Conservation (phyloP, 2,888 invertebrate genomes). For the Drosophila limbata region DNA sequence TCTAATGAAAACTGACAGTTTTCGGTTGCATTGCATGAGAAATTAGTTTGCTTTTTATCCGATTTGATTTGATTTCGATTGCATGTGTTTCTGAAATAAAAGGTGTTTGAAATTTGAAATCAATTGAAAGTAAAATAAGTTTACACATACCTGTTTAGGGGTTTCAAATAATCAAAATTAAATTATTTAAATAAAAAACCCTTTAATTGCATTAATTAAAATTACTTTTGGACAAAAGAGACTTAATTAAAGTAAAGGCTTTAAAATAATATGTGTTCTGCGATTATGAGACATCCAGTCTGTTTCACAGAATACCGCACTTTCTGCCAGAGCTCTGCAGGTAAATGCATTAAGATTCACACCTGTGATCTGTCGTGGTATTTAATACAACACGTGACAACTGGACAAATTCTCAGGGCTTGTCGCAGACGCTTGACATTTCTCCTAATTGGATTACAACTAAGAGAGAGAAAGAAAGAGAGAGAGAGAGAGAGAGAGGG, state of each 20-base stretch:
- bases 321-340: slow-evolving; percentile 17
- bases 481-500: slow-evolving; percentile 1
- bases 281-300: slow-evolving; percentile 2
- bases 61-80: slow-evolving; percentile 45
- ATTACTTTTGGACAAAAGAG: neutral
- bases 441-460: slow-evolving; percentile 75
- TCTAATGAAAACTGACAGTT: slow-evolving; percentile 80
- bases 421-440: slow-evolving; percentile 64
- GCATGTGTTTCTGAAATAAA: slow-evolving; percentile 16
- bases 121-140: neutral
- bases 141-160: too few relatives aligned
- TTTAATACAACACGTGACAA: slow-evolving; percentile 62
- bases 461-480: slow-evolving; percentile 2
- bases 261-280: neutral
- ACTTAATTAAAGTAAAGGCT: slow-evolving; percentile 1
- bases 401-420: slow-evolving; percentile 48
- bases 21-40: slow-evolving; percentile 58
- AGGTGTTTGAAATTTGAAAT: slow-evolving; percentile 7
- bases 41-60: slow-evolving; percentile 34
- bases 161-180: too few relatives aligned
- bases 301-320: slow-evolving; percentile 2
- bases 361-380: slow-evolving; percentile 54
- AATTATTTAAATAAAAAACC: neutral
- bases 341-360: slow-evolving; percentile 43
- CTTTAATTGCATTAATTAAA: neutral